phyloP scores from a whole-genome alignment of 2,888 invertebrate genomes.

The Lamellibrachia columna region DNA sequence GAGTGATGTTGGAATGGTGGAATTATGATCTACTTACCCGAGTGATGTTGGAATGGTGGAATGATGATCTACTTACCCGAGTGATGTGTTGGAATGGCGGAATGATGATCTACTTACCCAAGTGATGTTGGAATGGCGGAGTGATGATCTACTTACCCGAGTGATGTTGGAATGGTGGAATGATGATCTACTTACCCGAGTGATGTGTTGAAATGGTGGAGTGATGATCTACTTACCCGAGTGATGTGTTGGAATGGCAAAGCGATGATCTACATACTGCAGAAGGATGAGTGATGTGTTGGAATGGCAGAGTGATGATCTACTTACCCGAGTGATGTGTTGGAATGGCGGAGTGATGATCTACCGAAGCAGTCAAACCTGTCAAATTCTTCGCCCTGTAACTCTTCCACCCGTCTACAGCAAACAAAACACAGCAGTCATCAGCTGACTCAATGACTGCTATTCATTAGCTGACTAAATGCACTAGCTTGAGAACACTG shows the following conservation, averaged over 20 bases:
- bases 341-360: not conserved
- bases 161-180: not conserved
- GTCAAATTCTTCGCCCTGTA: not conserved
- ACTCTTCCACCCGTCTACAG: not conserved
- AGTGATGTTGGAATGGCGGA: not conserved
- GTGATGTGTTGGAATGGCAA: not conserved
- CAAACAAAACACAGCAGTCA: not conserved
- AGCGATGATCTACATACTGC: not conserved
- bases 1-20: not conserved
- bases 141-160: not conserved
- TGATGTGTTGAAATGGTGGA: not conserved
- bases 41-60: not conserved
- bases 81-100: not conserved
- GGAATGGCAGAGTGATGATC: not conserved
- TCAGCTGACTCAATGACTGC: not conserved
- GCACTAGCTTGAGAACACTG: no score
- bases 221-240: not conserved
- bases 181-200: not conserved
- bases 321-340: slow-evolving; percentile 9
- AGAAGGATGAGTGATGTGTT: not conserved
- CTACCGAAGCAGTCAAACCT: slow-evolving; percentile 10
- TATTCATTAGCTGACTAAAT: not conserved
- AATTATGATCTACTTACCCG: not conserved
- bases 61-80: not conserved
- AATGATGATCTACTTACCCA: not conserved